A percentile compares a stretch with the other conserved stretches of the same genome.
phyloP scores from a whole-genome alignment of 2,888 invertebrate genomes.

The Protodeltote pygarga region DNA sequence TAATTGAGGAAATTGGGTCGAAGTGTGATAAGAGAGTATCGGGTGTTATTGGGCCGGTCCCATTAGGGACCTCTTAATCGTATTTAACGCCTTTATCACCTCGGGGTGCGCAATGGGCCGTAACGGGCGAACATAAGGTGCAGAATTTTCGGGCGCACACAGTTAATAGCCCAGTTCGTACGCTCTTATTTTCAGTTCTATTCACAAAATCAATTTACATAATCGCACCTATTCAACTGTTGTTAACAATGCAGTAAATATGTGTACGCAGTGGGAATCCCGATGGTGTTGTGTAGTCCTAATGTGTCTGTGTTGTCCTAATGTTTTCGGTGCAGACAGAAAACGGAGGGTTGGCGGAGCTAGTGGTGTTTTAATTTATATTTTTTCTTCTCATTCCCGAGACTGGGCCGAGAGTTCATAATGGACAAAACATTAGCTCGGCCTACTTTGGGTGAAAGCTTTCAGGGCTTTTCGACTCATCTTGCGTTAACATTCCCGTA shows the following conservation, averaged over 20 bases:
- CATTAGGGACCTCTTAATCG: constrained; percentile 81
- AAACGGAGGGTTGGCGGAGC: constrained; percentile 51
- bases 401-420: constrained; percentile 69
- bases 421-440: constrained; percentile 82
- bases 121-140: constrained; percentile 63
- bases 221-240: constrained; percentile 49
- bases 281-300: constrained; percentile 25
- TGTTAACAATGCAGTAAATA: constrained; percentile 48
- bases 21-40: constrained; percentile 79
- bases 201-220: constrained; percentile 54
- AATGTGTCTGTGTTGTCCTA: constrained; percentile 43
- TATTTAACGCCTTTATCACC: constrained; percentile 83
- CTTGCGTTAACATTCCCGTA: constrained; percentile 61
- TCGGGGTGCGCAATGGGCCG: constrained; percentile 78
- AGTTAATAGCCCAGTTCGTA: constrained; percentile 52
- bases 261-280: constrained; percentile 34
- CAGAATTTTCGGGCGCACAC: constrained; percentile 48
- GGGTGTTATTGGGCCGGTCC: constrained; percentile 73
- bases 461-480: constrained; percentile 75
- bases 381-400: constrained; percentile 64
- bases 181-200: constrained; percentile 50
- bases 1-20: constrained; percentile 85
- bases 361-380: constrained; percentile 72
- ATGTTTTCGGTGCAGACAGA: constrained; percentile 50
- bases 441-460: constrained; percentile 78